A percentile compares a stretch with the other conserved stretches of the same genome.
Evolutionary conservation across 1,140 invertebrate genomes (phyloP).

Genomic region (Arctopsyche grandis): DNA sequence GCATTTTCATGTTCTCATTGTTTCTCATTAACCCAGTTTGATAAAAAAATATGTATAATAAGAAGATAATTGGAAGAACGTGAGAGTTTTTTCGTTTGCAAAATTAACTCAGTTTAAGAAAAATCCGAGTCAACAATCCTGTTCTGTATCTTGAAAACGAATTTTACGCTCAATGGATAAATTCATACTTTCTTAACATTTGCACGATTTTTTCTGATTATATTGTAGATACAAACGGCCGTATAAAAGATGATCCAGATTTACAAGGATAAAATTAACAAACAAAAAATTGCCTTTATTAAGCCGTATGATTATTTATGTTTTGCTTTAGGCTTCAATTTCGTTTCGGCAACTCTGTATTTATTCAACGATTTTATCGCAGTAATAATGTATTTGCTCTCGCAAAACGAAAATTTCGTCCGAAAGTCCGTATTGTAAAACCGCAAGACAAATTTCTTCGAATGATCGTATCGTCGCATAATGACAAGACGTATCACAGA

Average conservation of each 20-base stretch:
- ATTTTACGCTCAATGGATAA: no score
- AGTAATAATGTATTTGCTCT: conserved; percentile 9
- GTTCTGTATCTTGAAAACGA: no score
- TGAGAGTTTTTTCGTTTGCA: not conserved
- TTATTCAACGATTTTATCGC: conserved; percentile 12
- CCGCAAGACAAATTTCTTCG: not conserved
- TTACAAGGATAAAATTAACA: no score
- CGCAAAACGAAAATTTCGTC: not conserved
- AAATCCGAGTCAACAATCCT: no score
- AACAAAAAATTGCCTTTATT: no score
- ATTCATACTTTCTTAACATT: no score
- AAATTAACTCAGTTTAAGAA: no score
- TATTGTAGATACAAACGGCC: no score
- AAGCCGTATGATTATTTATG: no score
- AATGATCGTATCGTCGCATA: no score
- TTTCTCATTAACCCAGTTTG: conserved; percentile 15
- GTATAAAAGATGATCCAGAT: no score
- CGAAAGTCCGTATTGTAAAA: not conserved
- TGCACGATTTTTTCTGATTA: no score
- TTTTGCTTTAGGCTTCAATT: conserved; percentile 10
- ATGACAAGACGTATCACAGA: not conserved
- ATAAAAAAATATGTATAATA: not conserved
- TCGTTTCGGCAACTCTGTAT: conserved; percentile 11
- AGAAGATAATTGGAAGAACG: not conserved
- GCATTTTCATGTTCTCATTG: conserved; percentile 25